Evolutionary conservation across 2,888 invertebrate genomes (phyloP).

Genomic region (Labia minor): DNA sequence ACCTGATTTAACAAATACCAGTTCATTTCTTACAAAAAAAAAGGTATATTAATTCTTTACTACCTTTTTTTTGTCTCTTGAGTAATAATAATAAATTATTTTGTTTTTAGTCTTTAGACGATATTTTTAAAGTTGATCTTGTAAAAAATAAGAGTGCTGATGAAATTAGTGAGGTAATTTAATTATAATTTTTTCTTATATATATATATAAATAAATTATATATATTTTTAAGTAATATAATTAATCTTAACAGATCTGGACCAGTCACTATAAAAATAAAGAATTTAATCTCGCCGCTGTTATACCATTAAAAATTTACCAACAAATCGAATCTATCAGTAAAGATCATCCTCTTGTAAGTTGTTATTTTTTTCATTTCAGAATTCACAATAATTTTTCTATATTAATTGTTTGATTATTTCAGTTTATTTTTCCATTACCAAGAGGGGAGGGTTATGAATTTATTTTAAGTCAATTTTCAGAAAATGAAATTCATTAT

Average conservation of each 20-base stretch:
- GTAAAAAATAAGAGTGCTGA: conserved; percentile 56
- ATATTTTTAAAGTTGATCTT: conserved; percentile 68
- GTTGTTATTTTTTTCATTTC: not conserved
- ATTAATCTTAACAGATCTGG: conserved; percentile 53
- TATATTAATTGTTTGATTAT: conserved; percentile 21
- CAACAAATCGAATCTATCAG: conserved; percentile 47
- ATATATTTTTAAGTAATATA: not conserved
- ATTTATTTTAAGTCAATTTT: conserved; percentile 68
- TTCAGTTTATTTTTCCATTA: conserved; percentile 61
- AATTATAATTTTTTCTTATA: not conserved
- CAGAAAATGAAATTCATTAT: conserved; percentile 63
- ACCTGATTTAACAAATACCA: too few relatives aligned
- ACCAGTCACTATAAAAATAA: conserved; percentile 66
- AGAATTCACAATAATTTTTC: conserved; percentile 14
- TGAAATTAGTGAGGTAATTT: conserved; percentile 47
- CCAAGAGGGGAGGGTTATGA: conserved; percentile 77
- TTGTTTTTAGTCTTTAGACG: conserved; percentile 40
- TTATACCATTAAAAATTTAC: conserved; percentile 51
- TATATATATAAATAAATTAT: not conserved
- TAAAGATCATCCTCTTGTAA: conserved; percentile 45
- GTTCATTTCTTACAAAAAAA: too few relatives aligned
- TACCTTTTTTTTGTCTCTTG: too few relatives aligned
- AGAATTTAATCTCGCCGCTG: conserved; percentile 58
- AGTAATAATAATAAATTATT: not conserved
- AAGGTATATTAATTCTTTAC: too few relatives aligned